Evolutionary conservation across 2,113 vertebrate genomes (phyloP).

Genomic region (Canis aureus): DNA sequence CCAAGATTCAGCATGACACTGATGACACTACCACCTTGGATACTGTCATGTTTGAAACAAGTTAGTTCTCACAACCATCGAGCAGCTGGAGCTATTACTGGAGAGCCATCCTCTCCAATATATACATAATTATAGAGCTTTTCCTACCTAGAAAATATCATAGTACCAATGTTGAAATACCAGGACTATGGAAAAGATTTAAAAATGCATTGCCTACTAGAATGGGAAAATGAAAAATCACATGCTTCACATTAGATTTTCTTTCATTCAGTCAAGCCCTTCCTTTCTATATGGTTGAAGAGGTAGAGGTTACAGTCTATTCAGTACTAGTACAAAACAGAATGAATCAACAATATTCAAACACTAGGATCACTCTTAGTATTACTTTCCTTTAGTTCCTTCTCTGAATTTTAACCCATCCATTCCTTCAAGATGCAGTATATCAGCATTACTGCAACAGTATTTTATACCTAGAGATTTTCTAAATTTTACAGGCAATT

Average conservation of each 20-base stretch:
- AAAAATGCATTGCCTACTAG: constrained; percentile 3
- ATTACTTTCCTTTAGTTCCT: background rate
- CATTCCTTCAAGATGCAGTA: background rate
- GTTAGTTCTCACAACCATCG: background rate
- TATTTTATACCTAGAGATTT: constrained; percentile 13
- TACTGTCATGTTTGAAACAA: background rate
- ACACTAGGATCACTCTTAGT: background rate
- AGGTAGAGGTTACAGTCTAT: background rate
- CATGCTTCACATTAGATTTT: background rate
- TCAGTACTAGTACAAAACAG: background rate
- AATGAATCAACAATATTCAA: constrained; percentile 21
- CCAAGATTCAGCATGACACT: background rate
- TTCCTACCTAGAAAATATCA: constrained; percentile 43
- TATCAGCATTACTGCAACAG: background rate
- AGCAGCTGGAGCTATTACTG: background rate
- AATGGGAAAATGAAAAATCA: background rate
- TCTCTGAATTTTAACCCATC: constrained; percentile 19
- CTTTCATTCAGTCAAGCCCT: constrained; percentile 30
- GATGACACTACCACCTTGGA: background rate
- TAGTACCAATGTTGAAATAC: background rate
- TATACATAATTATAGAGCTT: background rate
- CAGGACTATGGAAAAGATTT: background rate
- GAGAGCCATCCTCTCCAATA: background rate
- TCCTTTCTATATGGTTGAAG: background rate
- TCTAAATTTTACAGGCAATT: constrained; percentile 31